Evolutionary conservation across 2,888 invertebrate species (phyloP), one percentile per base, ranked within the genome.

Genomic region (Eremobia ochroleuca): DNA sequence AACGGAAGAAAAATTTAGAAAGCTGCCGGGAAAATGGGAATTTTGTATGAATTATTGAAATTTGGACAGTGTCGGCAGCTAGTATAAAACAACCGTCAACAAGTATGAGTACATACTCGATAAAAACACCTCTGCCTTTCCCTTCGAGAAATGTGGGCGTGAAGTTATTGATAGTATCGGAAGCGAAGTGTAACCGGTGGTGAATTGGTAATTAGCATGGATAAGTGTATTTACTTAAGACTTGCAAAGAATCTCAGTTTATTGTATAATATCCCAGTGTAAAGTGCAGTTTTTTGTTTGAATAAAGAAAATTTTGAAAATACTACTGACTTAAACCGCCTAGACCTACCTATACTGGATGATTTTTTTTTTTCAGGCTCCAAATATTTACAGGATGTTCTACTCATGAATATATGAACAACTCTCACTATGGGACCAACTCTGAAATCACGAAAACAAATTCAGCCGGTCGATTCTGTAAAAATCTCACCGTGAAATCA

Each of bases 281-380:
- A 71, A 73, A 78, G 64, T 82, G 84, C 77, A 83, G 69, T 43
- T 82, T 83, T 74, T 84, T 76, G 68, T 80, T 79, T 83, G 43
- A 72, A 85, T 88, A 78, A 76, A 88, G 66, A 76, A 43, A 49
- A 67, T 69, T 79, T 78, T 66, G 4, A 49, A 66, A 68, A 37
- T 18, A 49, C 0, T 4, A 5, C 1, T 2, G 18, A 3, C 4
- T 55, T 8, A 21, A 59, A 34, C 2, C 6, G 4, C 15, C 8
- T 28, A 2, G 21, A 55, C 4, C n/a, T n/a, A n/a, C 55, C 11
- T 11, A n/a, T n/a, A n/a, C n/a, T n/a, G n/a, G n/a, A n/a, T n/a
- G n/a, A n/a, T n/a, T n/a, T n/a, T n/a, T n/a, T n/a, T n/a, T n/a
- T n/a, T n/a, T n/a, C n/a, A n/a, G n/a, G n/a, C n/a, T n/a, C n/a